Conservation (phyloP, 2,888 invertebrate species). For the Eremobia ochroleuca region DNA sequence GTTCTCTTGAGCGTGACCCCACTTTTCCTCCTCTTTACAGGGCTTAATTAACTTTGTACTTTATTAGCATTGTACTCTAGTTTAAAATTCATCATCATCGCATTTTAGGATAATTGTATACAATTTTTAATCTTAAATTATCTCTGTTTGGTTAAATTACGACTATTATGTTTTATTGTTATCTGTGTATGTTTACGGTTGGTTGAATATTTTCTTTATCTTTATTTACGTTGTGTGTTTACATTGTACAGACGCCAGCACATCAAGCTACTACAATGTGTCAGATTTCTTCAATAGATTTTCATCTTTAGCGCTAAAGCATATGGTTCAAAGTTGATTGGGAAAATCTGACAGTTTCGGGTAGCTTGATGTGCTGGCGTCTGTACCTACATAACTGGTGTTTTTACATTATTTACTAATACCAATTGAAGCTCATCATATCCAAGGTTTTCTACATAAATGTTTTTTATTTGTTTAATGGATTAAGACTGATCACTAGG, state of each 20-base stretch:
- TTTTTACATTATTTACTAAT: slow-evolving; percentile 15
- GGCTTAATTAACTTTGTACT: slow-evolving; percentile 46
- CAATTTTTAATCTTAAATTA: slow-evolving; percentile 30
- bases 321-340: too few relatives aligned
- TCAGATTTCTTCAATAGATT: too few relatives aligned
- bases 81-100: slow-evolving; percentile 48
- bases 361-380: too few relatives aligned
- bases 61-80: slow-evolving; percentile 42
- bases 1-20: slow-evolving; percentile 81
- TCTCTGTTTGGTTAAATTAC: slow-evolving; percentile 23
- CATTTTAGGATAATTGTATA: slow-evolving; percentile 20
- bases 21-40: slow-evolving; percentile 66
- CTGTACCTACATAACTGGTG: background rate
- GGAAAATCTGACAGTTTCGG: too few relatives aligned
- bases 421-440: slow-evolving; percentile 21
- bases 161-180: slow-evolving; percentile 38
- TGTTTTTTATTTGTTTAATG: slow-evolving; percentile 36
- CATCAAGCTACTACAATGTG: too few relatives aligned
- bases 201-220: slow-evolving; percentile 29
- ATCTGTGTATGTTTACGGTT: slow-evolving; percentile 26
- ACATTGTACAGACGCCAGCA: too few relatives aligned
- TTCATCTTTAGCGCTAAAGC: too few relatives aligned
- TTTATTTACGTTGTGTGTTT: slow-evolving; percentile 23
- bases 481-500: slow-evolving; percentile 25
- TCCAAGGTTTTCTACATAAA: slow-evolving; percentile 45